Base-by-base conservation (phyloP, 1,140 invertebrate species). In the Mycetomoellerius zeteki region DNA sequence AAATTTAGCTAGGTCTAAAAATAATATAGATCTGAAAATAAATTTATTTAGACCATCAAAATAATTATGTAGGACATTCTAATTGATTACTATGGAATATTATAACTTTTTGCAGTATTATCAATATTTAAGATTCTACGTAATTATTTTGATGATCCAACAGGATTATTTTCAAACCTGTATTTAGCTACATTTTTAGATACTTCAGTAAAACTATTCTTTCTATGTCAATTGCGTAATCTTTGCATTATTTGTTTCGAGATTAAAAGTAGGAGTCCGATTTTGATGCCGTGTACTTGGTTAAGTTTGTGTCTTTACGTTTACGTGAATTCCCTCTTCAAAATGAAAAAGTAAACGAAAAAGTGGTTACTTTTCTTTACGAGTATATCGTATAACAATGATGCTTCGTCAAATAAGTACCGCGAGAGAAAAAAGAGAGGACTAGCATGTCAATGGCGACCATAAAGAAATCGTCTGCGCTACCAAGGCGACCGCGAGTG, bases 381-480 rank as follows among this genome's bases (percentile, higher is more conserved):
- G 64, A 33, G 33, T 73, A 50, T 33, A 73, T 73, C 80, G 50
- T 50, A 27, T 33, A 50, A 56, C 56, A 6, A 69, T 58, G 54
- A 84, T 21, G 24, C 69, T 33, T 33, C 8, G 54, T 62, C 37
- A 12, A 33, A 27, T 19, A 24, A 73, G 67, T 24, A 47, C 12
- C 69, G n/a, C 19, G 80, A 50, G 14, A 60, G 71, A 60, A 33
- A 21, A 33, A 69, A 19, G 21, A 30, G 14, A 50, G n/a, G 21
- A 67, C 50, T 7, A 4, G n/a, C 19, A 16, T 33, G 54, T 82
- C 67, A 19, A 67, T 80, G n/a, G 47, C 21, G 56, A 5, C 10
- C 16, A 30, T 14, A 27, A 52, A 54, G 65, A 65, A 76, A 77
- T 52, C 8, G 8, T 24, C 27, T 10, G 30, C 47, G 12, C 21